A percentile compares a stretch with the other conserved stretches of the same genome.
phyloP scores from a whole-genome alignment of 2,888 invertebrate genomes.

The Dasysyrphus tricinctus region DNA sequence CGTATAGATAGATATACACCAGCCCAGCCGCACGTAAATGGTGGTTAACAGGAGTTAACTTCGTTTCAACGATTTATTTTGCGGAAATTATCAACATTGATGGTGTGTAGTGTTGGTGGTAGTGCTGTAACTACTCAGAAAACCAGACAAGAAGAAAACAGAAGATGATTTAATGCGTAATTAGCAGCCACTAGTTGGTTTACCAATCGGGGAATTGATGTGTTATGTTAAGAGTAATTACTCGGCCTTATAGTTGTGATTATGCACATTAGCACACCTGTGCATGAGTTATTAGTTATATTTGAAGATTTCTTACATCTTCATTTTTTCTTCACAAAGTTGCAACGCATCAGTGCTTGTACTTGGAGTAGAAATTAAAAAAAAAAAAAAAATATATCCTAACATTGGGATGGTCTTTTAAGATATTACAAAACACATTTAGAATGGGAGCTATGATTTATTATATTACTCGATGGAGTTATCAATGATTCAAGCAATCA shows the following conservation, averaged over 20 bases:
- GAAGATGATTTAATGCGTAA: constrained; percentile 45
- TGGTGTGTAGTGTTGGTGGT: neutral
- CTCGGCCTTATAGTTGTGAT: neutral
- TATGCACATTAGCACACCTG: constrained; percentile 39
- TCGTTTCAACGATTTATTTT: constrained; percentile 52
- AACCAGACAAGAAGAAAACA: neutral
- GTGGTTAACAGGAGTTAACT: constrained; percentile 50
- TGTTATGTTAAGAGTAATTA: constrained; percentile 43
- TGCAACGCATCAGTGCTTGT: neutral
- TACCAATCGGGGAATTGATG: constrained; percentile 29
- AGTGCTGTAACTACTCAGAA: constrained; percentile 22
- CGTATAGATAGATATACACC: neutral
- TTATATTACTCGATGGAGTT: neutral
- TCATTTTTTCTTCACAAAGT: neutral
- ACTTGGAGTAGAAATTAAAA: neutral
- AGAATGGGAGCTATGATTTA: neutral
- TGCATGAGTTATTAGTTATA: constrained; percentile 20
- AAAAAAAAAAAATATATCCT: neutral
- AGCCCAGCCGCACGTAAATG: constrained; percentile 27
- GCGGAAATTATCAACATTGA: constrained; percentile 59
- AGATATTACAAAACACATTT: neutral
- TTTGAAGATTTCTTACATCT: constrained; percentile 10
- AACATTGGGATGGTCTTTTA: neutral
- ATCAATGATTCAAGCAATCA: too few species aligned
- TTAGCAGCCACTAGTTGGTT: constrained; percentile 50